Evolutionary conservation across 2,797 vertebrate species (phyloP).

Genomic region (Pterois miles): DNA sequence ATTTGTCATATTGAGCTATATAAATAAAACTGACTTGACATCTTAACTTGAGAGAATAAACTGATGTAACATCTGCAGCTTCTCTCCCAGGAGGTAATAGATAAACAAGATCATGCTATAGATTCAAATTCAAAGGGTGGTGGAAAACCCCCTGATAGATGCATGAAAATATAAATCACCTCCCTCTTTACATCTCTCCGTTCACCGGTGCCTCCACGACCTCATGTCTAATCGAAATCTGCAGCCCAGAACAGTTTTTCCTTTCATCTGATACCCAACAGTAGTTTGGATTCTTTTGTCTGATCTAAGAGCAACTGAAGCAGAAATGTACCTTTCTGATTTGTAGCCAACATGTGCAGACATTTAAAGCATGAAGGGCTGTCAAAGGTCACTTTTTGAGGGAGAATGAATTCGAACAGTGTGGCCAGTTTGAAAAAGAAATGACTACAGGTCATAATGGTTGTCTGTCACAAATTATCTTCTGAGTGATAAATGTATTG

Average conservation of each 20-base stretch:
- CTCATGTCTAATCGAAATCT: conserved; percentile 19
- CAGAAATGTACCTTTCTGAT: conserved; percentile 8
- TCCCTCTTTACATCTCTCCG: background rate
- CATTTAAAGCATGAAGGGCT: conserved; percentile 20
- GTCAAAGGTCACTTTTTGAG: conserved; percentile 17
- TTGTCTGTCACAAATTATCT: background rate
- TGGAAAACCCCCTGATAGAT: conserved; percentile 1
- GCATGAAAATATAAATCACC: background rate
- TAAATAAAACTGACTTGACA: background rate
- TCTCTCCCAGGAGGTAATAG: conserved; percentile 13
- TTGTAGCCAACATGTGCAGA: conserved; percentile 25
- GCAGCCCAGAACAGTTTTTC: background rate
- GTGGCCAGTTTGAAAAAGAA: background rate
- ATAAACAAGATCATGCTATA: conserved; percentile 10
- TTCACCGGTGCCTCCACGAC: background rate
- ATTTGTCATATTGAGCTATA: too few species aligned
- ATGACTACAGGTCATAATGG: background rate
- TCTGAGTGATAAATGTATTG: background rate
- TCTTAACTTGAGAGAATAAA: conserved; percentile 13
- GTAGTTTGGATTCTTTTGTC: conserved; percentile 9
- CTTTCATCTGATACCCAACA: conserved; percentile 28
- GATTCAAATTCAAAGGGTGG: conserved; percentile 9
- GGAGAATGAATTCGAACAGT: background rate
- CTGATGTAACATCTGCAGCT: conserved; percentile 24
- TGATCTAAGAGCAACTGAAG: conserved; percentile 20